A percentile compares a stretch with the other conserved stretches of the same genome.
phyloP scores from a whole-genome alignment of 2,888 invertebrate genomes.

The Cylloceria caligata region DNA sequence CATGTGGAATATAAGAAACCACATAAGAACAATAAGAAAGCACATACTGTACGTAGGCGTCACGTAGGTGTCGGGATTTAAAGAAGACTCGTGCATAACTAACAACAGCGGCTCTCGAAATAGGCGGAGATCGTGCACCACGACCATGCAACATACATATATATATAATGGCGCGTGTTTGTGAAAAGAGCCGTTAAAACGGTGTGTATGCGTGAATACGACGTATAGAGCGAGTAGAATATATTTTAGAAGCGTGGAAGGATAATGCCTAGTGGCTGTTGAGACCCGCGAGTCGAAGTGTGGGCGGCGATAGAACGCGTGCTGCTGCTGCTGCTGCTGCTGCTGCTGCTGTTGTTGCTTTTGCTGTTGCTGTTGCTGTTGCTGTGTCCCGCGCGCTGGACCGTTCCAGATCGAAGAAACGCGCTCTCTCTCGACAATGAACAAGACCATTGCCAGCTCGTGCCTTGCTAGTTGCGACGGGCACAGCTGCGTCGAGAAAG shows the following conservation, averaged over 20 bases:
- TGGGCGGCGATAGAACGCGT: constrained; percentile 41
- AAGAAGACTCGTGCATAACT: constrained; percentile 36
- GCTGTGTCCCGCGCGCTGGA: constrained; percentile 24
- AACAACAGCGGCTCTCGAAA: constrained; percentile 26
- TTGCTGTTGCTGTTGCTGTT: background rate
- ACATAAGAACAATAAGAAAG: background rate
- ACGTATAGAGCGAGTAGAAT: background rate
- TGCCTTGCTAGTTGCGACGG: constrained; percentile 36
- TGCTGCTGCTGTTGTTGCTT: too few species aligned
- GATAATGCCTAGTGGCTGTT: constrained; percentile 17
- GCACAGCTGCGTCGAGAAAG: constrained; percentile 37
- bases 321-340: constrained; percentile 13
- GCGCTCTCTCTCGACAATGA: constrained; percentile 44
- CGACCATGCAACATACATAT: background rate
- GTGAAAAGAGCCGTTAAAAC: constrained; percentile 25
- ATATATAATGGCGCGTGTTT: background rate
- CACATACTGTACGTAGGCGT: constrained; percentile 53
- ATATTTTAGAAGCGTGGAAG: constrained; percentile 11
- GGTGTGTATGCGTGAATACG: constrained; percentile 10
- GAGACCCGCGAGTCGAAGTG: constrained; percentile 6
- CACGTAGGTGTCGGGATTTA: constrained; percentile 64
- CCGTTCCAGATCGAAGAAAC: constrained; percentile 44
- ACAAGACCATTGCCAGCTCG: constrained; percentile 28
- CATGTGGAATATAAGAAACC: constrained; percentile 16
- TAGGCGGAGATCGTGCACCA: constrained; percentile 19